phyloP scores from a whole-genome alignment of 2,888 invertebrate genomes.

The Andrena chrysosceles region DNA sequence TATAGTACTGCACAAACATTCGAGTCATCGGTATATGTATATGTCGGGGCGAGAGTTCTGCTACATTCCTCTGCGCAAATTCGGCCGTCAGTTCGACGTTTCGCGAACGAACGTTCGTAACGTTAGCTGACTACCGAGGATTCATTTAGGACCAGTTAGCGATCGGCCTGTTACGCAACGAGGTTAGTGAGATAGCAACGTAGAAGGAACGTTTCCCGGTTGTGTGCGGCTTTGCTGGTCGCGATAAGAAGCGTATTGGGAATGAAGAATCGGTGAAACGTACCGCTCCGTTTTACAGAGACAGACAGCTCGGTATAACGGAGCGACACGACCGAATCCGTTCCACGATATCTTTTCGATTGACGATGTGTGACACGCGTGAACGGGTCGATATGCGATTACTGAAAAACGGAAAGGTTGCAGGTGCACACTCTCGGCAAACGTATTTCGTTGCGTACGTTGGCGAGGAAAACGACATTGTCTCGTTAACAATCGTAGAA shows the following conservation, averaged over 20 bases:
- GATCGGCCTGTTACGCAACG: conserved; percentile 58
- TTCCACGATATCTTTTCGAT: neutral
- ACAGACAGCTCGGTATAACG: neutral
- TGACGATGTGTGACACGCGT: neutral
- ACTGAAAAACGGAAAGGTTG: neutral
- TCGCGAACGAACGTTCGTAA: conserved; percentile 30
- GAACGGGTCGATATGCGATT: neutral
- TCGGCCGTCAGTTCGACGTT: neutral
- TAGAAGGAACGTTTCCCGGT: conserved; percentile 44
- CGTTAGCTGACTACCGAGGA: conserved; percentile 46
- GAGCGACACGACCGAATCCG: neutral
- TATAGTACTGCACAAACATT: conserved; percentile 47
- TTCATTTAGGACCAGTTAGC: conserved; percentile 25
- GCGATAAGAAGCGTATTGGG: conserved; percentile 28
- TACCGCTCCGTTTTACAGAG: conserved; percentile 5
- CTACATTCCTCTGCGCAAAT: conserved; percentile 13
- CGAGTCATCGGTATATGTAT: neutral
- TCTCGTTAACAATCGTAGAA: neutral
- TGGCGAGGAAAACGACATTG: neutral
- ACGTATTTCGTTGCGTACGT: neutral
- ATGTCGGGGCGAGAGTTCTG: neutral
- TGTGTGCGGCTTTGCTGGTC: neutral
- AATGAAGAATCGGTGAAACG: conserved; percentile 10
- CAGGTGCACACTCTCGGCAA: neutral
- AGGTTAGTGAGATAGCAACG: conserved; percentile 39